Percentiles rank a stretch among this genome's conserved stretches.
These are phyloP conservation scores for Cepphus grylle DNA, from an alignment of 2,113 vertebrate genomes.

Conservation along the genomic window DNA sequence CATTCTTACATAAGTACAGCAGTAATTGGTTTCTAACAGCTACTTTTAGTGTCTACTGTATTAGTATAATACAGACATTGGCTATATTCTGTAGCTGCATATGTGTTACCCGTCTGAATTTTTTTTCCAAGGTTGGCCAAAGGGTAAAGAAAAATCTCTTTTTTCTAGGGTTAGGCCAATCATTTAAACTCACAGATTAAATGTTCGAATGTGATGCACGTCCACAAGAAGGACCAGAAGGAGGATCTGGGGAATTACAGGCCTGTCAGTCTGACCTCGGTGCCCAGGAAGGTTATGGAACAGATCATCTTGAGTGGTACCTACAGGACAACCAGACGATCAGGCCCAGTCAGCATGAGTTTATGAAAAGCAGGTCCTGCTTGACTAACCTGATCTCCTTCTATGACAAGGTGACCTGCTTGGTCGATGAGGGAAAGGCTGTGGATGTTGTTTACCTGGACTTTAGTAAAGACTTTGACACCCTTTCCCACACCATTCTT, in stretches of 20 bases:
- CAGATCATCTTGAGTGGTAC: not conserved
- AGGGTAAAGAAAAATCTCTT: not conserved
- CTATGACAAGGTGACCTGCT: not conserved
- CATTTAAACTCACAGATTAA: not conserved
- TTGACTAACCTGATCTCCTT: not conserved
- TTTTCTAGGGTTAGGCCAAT: not conserved
- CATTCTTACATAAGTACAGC: not conserved
- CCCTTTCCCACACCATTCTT: not conserved
- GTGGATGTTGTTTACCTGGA: not conserved
- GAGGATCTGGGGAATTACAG: not conserved
- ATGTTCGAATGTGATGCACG: not conserved
- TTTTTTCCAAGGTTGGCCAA: not conserved
- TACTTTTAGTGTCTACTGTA: not conserved
- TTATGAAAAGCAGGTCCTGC: not conserved
- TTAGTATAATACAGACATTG: not conserved
- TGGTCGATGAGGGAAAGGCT: not conserved
- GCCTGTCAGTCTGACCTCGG: not conserved
- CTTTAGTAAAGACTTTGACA: not conserved
- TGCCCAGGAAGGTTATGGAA: not conserved
- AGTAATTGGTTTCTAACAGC: not conserved
- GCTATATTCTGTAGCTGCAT: not conserved
- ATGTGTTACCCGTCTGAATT: not conserved
- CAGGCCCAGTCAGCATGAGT: not conserved
- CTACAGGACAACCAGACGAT: not conserved
- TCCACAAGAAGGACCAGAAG: not conserved